Evolutionary conservation across 2,888 invertebrate species (phyloP).

Genomic region (Caenorhabditis imperialis): DNA sequence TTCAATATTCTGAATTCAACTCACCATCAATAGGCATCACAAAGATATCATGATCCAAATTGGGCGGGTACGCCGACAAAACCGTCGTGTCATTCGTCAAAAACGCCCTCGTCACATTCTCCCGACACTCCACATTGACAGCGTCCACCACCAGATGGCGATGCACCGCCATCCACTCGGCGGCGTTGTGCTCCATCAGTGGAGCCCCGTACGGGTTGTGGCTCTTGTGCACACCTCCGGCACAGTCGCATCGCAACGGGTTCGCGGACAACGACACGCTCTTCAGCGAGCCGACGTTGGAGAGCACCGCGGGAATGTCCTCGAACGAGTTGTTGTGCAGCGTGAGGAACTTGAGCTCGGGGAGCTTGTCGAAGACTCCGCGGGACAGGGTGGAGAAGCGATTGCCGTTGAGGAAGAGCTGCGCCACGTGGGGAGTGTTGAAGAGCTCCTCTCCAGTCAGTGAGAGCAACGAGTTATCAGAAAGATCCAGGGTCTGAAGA

Average conservation of each 20-base stretch:
- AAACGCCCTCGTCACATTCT: constrained; percentile 75
- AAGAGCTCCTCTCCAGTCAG: constrained; percentile 67
- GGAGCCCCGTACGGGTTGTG: constrained; percentile 16
- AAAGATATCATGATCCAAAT: constrained; percentile 69
- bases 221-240: neutral
- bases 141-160: constrained; percentile 65
- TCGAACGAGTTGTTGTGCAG: constrained; percentile 70
- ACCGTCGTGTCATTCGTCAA: constrained; percentile 74
- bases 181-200: constrained; percentile 52
- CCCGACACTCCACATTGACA: constrained; percentile 69
- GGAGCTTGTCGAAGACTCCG: constrained; percentile 63
- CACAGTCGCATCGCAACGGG: constrained; percentile 78
- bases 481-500: constrained; percentile 71
- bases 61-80: constrained; percentile 72
- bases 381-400: constrained; percentile 51
- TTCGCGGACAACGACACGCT: constrained; percentile 70
- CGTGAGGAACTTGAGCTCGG: constrained; percentile 64
- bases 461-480: constrained; percentile 65
- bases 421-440: constrained; percentile 62
- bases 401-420: constrained; percentile 69
- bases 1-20: constrained; percentile 4
- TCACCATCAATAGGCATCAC: constrained; percentile 71
- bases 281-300: constrained; percentile 29
- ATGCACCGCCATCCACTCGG: constrained; percentile 55
- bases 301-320: constrained; percentile 54